Base-by-base conservation (phyloP, 2,888 invertebrate species). In the Macrostomum cliftonense region DNA sequence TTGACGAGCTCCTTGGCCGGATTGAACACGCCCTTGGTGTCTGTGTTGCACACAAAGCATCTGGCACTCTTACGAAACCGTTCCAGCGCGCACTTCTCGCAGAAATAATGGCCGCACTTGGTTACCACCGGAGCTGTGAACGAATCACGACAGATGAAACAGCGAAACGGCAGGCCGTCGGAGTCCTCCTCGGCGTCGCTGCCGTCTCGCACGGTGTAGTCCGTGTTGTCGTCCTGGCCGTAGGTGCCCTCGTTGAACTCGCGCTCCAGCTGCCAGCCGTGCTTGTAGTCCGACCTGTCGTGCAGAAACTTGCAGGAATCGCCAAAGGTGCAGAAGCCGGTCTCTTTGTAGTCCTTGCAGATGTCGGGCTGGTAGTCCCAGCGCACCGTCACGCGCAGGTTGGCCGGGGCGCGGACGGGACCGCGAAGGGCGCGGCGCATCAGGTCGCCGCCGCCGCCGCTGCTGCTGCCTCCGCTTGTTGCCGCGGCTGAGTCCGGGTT, bases 281-380 rank as follows among this genome's bases (percentile, higher is more conserved):
- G 84, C 68, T 99, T 99, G 70, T 99, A 99, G 69, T 99, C 97
- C 2, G 88, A 83, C 21, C 97, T 78, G 67, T 99, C 97, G 72
- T 99, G 97, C 53, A 97, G 76, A 71, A 99, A 99, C 67, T 95
- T 99, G 71, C 97, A 99, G 52, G 89, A 89, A 62, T 99, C 95
- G 70, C 97, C 97, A 73, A 97, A 97, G 0, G 95, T 95, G 74
- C 97, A 99, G 71, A 85, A 97, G 0, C 97, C 97, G 0, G 97
- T 97, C 70, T 97, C 97, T 65, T 97, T 99, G 66, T 86, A 97
- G 71, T 99, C 97, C 70, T 97, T 97, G 70, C 97, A 97, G 51
- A 97, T 88, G 64, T 99, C 95, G 0, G 97, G 97, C 62, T 95
- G 93, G 68, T 95, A 97, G 67, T 97, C 97, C 95, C 97, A 97